phyloP scores from a whole-genome alignment of 2,113 vertebrate species.

The Crotalus helleri region DNA sequence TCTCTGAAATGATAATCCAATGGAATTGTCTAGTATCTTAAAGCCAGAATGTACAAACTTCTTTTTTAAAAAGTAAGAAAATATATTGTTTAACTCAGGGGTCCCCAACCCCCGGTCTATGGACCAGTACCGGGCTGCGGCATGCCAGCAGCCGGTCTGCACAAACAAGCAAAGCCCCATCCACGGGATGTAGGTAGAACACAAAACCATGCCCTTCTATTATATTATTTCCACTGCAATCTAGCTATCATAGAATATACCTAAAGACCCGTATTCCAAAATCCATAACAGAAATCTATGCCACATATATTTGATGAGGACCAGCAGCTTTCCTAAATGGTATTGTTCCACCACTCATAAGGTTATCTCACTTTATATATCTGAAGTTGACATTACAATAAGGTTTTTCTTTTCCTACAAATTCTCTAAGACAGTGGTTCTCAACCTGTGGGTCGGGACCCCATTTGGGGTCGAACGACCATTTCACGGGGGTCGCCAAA shows the following conservation, averaged over 20 bases:
- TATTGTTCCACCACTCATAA: not conserved
- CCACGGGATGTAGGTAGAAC: no score
- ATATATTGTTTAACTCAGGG: no score
- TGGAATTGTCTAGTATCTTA: no score
- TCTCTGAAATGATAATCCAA: no score
- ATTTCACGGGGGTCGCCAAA: no score
- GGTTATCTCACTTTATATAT: not conserved
- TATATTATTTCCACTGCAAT: not conserved
- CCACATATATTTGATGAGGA: not conserved
- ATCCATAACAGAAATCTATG: no score
- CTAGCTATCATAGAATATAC: not conserved
- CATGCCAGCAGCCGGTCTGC: no score
- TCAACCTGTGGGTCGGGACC: no score
- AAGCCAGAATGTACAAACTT: not conserved
- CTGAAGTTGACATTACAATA: not conserved
- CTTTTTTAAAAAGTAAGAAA: not conserved
- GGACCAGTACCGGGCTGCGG: no score
- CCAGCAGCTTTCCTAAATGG: not conserved
- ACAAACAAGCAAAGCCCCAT: no score
- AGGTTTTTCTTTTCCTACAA: not conserved
- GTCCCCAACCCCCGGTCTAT: no score
- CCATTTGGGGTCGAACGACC: no score
- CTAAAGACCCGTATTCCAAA: not conserved
- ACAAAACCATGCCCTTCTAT: not conserved
- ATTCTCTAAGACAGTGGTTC: not conserved